phyloP scores from a whole-genome alignment of 1,140 invertebrate species.

The Drosophila busckii region DNA sequence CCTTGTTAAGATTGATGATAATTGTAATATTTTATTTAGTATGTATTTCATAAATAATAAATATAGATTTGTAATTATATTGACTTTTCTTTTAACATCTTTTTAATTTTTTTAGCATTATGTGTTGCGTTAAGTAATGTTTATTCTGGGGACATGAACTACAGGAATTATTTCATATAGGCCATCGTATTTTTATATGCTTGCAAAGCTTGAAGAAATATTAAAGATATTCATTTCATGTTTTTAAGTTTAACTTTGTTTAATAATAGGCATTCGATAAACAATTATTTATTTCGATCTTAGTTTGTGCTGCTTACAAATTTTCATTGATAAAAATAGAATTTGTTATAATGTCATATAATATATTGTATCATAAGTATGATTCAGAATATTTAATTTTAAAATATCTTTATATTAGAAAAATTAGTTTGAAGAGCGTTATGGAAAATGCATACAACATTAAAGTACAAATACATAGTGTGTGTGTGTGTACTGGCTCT shows the following conservation, averaged over 20 bases:
- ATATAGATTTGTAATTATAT: slow-evolving; percentile 47
- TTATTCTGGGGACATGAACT: slow-evolving; percentile 40
- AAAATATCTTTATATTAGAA: slow-evolving; percentile 45
- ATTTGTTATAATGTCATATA: slow-evolving; percentile 12
- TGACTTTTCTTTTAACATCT: slow-evolving; percentile 31
- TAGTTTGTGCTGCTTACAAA: slow-evolving; percentile 10
- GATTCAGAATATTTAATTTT: slow-evolving; percentile 25
- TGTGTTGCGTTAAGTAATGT: slow-evolving; percentile 19
- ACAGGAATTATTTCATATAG: slow-evolving; percentile 38
- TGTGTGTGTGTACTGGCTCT: no score
- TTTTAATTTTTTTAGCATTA: slow-evolving; percentile 36
- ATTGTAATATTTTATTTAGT: slow-evolving; percentile 50
- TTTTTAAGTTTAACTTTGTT: slow-evolving; percentile 1
- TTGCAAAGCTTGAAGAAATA: not conserved
- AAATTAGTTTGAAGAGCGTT: no score
- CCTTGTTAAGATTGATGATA: slow-evolving; percentile 1
- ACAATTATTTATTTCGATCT: slow-evolving; percentile 20
- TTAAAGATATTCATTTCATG: slow-evolving; percentile 16
- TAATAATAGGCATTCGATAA: slow-evolving; percentile 8
- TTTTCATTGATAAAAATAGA: slow-evolving; percentile 12
- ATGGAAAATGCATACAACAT: slow-evolving; percentile 37
- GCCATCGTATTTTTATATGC: slow-evolving; percentile 15
- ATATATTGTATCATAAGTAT: slow-evolving; percentile 17
- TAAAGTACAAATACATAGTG: no score
- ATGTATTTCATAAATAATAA: slow-evolving; percentile 59